Base-by-base conservation (phyloP, 2,113 vertebrate species). In the Corynorhinus townsendii region DNA sequence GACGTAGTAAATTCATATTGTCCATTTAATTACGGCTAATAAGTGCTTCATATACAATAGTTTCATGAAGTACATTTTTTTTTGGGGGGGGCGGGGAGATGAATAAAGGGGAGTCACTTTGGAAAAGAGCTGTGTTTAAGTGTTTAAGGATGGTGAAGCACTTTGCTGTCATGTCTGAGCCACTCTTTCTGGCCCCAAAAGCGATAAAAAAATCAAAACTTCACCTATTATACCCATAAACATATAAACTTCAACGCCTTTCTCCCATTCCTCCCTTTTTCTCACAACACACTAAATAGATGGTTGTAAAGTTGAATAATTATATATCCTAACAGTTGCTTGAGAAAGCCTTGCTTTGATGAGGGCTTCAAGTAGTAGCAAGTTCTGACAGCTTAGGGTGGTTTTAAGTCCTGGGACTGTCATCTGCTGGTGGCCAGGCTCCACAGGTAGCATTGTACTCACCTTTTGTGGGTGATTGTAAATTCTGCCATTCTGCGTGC, bases 21-120 rank as follows among this genome's bases (percentile, higher is more conserved):
- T 99, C 98, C 98, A 99, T 99, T 99, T 99, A 99, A 99, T 99
- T 99, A 99, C 94, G 96, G 98, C 98, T 99, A 99, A 99, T 99
- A 99, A 99, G 99, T 98, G 98, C 98, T 99, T 98, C 99, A 98
- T 98, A 99, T 98, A 99, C 98, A 99, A 99, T 98, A 98, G 98
- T 98, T 98, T 98, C 98, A 98, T 98, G 98, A 98, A 98, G 98
- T 98, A 98, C 98, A 91, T 98, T 98, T 98, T 98, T 96, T 59
- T 59, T 22, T 0, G 15, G 20, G 28, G 76, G 43, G 59, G 16
- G 59, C 43, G 19, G 11, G 30, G 85, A 47, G 84, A 85, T 69
- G 76, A 54, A 40, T 93, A 98, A 98, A 98, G 98, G 98, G 98
- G 98, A 99, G 98, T 98, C 97, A 98, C 97, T 98, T 98, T 97